Conservation (phyloP, 2,113 vertebrate species). For the Colaptes auratus region DNA sequence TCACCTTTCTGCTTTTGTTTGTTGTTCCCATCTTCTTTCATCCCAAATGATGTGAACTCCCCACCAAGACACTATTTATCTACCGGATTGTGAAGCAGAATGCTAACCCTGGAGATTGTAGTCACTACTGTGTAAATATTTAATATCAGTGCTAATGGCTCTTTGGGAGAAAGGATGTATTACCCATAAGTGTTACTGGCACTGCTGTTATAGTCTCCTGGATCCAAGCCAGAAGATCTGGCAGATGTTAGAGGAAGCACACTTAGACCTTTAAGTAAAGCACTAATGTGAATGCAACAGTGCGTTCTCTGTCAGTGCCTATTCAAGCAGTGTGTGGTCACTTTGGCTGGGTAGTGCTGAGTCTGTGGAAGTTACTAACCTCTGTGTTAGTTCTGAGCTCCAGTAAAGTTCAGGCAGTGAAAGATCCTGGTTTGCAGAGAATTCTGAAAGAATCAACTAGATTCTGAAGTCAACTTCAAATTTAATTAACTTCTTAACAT, state of each 20-base stretch:
- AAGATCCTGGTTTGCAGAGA: background rate
- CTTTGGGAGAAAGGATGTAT: background rate
- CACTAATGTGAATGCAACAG: background rate
- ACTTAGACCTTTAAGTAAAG: background rate
- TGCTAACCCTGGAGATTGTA: background rate
- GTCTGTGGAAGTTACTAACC: background rate
- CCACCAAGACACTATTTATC: background rate
- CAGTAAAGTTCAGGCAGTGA: background rate
- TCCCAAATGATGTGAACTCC: background rate
- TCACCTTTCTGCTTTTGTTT: background rate
- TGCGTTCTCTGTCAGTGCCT: background rate
- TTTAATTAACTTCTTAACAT: background rate
- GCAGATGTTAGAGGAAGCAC: background rate
- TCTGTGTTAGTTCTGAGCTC: background rate
- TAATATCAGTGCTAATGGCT: slow-evolving; percentile 19
- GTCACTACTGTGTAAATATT: slow-evolving; percentile 48
- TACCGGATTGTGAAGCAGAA: background rate
- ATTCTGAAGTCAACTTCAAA: background rate
- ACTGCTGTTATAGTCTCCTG: slow-evolving; percentile 32
- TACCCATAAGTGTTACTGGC: slow-evolving; percentile 27
- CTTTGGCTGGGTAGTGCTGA: background rate
- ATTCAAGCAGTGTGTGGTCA: background rate
- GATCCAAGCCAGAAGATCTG: background rate
- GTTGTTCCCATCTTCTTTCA: background rate
- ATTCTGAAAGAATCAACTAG: background rate